Conservation (phyloP, 2,113 vertebrate genomes). For the Hylia prasina region DNA sequence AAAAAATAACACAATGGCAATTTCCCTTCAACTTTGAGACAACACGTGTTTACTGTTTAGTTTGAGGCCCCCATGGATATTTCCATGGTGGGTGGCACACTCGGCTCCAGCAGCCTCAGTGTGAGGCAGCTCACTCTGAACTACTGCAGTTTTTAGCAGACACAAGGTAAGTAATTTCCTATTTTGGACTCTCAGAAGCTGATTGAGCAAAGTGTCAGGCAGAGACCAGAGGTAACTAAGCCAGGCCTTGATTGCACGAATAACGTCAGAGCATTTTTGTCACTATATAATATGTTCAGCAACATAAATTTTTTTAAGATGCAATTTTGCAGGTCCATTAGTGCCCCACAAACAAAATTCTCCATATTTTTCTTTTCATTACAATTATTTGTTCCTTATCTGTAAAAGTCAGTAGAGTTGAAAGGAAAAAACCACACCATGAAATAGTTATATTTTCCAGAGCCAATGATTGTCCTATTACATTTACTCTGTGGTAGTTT, state of each 20-base stretch:
- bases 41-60: not conserved
- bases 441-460: not conserved
- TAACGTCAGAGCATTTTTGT: not conserved
- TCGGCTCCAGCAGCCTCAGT: not conserved
- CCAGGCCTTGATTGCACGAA: not conserved
- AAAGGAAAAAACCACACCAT: not conserved
- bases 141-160: not conserved
- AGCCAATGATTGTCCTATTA: not conserved
- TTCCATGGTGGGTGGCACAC: not conserved
- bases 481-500: not conserved
- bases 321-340: not conserved
- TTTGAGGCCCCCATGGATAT: not conserved
- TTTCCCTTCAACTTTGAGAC: not conserved
- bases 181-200: not conserved
- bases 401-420: not conserved
- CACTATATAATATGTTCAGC: not conserved
- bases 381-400: not conserved
- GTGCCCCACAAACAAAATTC: not conserved
- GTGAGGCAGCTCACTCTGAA: not conserved
- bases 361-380: not conserved
- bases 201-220: not conserved
- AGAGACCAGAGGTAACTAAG: not conserved
- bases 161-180: not conserved
- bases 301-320: not conserved
- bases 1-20: not conserved